phyloP scores from a whole-genome alignment of 2,113 vertebrate species.

The Microcebus ravelobensis region DNA sequence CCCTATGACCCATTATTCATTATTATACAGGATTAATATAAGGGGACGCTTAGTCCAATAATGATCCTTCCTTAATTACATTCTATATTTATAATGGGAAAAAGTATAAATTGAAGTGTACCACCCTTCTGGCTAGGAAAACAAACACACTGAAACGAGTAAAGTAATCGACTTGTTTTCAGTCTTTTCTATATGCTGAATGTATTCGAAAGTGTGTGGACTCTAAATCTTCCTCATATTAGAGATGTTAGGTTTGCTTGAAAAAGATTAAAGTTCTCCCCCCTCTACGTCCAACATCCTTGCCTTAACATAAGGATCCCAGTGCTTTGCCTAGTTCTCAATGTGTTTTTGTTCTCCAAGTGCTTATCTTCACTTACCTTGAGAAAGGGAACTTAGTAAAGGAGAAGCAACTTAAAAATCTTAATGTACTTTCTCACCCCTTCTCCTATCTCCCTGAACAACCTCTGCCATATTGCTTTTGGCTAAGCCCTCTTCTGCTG shows the following conservation, averaged over 20 bases:
- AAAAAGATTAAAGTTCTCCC: not conserved
- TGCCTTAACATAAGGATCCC: not conserved
- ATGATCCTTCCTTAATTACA: slow-evolving; percentile 25
- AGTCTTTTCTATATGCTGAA: not conserved
- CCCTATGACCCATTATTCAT: not conserved
- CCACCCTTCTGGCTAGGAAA: not conserved
- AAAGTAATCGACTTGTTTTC: not conserved
- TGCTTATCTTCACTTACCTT: not conserved
- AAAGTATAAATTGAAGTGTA: not conserved
- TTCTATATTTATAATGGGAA: not conserved
- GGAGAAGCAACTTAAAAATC: not conserved
- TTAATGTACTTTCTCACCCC: not conserved
- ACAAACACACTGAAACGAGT: not conserved
- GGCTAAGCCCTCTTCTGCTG: not conserved
- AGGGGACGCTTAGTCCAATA: not conserved
- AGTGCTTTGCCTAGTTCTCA: not conserved
- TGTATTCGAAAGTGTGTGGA: not conserved
- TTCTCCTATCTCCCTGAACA: not conserved
- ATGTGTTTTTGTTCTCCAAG: not conserved
- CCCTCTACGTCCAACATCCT: not conserved
- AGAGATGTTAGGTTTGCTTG: not conserved
- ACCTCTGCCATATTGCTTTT: not conserved
- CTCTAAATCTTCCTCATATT: not conserved
- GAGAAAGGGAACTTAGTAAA: not conserved
- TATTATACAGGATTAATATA: slow-evolving; percentile 21